A percentile compares a stretch with the other conserved stretches of the same genome.
phyloP scores from a whole-genome alignment of 2,113 vertebrate genomes.

The Colaptes auratus region DNA sequence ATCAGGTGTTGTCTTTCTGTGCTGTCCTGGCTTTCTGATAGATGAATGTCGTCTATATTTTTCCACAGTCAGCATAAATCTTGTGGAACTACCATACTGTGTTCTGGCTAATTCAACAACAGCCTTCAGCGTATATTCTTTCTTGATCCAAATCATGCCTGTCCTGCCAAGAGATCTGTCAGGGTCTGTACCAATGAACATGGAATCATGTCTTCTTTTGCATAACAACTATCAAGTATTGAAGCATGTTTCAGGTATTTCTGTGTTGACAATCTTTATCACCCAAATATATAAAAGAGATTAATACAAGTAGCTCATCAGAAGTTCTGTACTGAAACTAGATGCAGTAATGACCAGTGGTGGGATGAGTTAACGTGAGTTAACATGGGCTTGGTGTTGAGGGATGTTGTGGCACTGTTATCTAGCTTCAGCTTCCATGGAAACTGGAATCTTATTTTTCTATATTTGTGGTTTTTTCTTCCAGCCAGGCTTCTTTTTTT shows the following conservation, averaged over 20 bases:
- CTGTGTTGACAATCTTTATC: not conserved
- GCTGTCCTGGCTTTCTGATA: constrained; percentile 7
- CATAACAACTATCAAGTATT: not conserved
- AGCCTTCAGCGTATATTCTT: not conserved
- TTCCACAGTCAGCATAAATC: not conserved
- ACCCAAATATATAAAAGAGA: not conserved
- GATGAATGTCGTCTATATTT: constrained; percentile 21
- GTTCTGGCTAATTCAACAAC: not conserved
- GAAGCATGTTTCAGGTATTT: not conserved
- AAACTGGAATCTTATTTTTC: not conserved
- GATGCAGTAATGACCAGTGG: not conserved
- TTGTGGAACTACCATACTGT: not conserved
- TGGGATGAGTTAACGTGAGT: not conserved
- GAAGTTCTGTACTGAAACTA: not conserved
- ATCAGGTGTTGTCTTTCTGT: constrained; percentile 18
- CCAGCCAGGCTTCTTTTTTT: not conserved
- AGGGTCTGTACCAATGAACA: not conserved
- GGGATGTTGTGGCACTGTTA: not conserved
- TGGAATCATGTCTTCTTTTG: not conserved
- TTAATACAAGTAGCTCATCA: not conserved
- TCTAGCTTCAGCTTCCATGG: not conserved
- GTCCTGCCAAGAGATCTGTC: not conserved
- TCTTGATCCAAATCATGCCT: not conserved
- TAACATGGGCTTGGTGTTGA: not conserved
- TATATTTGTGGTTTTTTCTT: fast-evolving